A percentile compares a stretch with the other conserved stretches of the same genome.
phyloP scores from a whole-genome alignment of 2,888 invertebrate species.

The Agonopterix heracliana region DNA sequence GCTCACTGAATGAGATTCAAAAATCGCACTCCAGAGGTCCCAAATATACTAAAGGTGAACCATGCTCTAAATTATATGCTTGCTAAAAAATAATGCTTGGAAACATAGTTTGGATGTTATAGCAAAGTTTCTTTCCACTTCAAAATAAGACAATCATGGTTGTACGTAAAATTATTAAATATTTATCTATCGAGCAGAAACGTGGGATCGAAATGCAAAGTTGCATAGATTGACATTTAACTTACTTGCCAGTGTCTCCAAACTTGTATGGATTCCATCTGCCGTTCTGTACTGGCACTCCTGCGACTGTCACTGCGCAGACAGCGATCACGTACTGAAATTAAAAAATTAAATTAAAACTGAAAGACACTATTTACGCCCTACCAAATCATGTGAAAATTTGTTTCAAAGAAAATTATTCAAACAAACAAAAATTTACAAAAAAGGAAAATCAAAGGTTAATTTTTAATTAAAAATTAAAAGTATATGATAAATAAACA shows the following conservation, averaged over 20 bases:
- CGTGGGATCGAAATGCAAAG: too few relatives aligned
- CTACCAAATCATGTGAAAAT: neutral
- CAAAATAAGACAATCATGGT: too few relatives aligned
- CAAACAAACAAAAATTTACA: neutral
- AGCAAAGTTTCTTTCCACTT: too few relatives aligned
- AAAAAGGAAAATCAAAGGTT: neutral
- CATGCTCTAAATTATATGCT: too few relatives aligned
- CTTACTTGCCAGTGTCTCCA: slow-evolving; percentile 63
- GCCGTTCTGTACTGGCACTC: slow-evolving; percentile 49
- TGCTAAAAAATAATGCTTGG: too few relatives aligned
- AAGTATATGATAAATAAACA: neutral
- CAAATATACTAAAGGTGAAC: too few relatives aligned
- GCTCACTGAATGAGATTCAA: too few relatives aligned
- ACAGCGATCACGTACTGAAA: slow-evolving; percentile 38
- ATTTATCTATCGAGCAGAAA: too few relatives aligned
- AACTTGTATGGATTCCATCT: slow-evolving; percentile 58
- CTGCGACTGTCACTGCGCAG: slow-evolving; percentile 47
- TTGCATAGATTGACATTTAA: slow-evolving; percentile 36
- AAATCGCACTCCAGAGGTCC: too few relatives aligned
- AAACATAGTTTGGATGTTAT: too few relatives aligned
- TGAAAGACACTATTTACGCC: neutral
- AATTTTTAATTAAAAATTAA: neutral
- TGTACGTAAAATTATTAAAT: too few relatives aligned
- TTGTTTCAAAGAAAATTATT: too few relatives aligned
- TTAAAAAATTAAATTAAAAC: slow-evolving; percentile 6